Percentiles rank a stretch among this genome's conserved stretches.
phyloP scores from a whole-genome alignment of 2,113 vertebrate genomes.

The Ammodytes dubius region DNA sequence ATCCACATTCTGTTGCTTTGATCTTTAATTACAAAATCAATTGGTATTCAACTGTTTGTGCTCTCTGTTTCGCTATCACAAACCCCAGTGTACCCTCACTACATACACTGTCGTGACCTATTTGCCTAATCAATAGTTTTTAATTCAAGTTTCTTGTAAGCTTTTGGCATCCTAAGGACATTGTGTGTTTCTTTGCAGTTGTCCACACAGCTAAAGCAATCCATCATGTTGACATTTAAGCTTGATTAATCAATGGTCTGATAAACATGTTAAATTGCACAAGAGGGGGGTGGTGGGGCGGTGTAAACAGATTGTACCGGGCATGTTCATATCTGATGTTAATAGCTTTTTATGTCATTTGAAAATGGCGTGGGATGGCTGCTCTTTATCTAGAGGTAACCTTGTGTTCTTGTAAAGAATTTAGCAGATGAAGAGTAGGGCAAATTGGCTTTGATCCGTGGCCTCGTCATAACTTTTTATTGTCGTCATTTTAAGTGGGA shows the following conservation, averaged over 20 bases:
- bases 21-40: constrained; percentile 36
- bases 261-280: constrained; percentile 5
- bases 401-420: neutral
- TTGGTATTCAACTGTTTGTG: constrained; percentile 37
- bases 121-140: constrained; percentile 69
- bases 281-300: neutral
- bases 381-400: constrained; percentile 21
- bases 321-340: neutral
- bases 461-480: neutral
- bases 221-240: constrained; percentile 19
- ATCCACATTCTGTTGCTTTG: constrained; percentile 27
- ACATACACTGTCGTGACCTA: constrained; percentile 33
- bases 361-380: constrained; percentile 1
- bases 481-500: neutral
- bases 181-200: constrained; percentile 17
- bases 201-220: constrained; percentile 4
- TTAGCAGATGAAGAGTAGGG: neutral
- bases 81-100: constrained; percentile 22
- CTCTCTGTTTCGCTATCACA: constrained; percentile 7
- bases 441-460: constrained; percentile 18
- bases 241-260: constrained; percentile 9
- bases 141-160: constrained; percentile 47
- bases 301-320: neutral
- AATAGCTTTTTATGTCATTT: neutral
- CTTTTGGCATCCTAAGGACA: constrained; percentile 36